phyloP scores from a whole-genome alignment of 2,797 vertebrate genomes.

The Acanthornis magna region DNA sequence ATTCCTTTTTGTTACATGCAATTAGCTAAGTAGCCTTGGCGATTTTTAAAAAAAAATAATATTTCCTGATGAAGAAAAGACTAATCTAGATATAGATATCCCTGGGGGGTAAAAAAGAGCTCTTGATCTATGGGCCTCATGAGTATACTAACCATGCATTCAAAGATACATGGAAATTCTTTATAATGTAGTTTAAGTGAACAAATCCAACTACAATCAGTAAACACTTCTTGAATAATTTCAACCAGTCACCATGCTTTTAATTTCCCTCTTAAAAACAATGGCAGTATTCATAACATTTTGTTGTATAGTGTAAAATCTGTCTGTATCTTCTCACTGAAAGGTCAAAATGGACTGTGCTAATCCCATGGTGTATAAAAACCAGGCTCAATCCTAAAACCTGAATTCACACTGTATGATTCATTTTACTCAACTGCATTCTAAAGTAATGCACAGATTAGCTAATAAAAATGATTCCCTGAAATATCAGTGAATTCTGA shows the following conservation, averaged over 20 bases:
- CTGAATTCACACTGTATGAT: background rate
- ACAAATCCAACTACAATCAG: background rate
- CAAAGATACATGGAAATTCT: background rate
- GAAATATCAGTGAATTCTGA: background rate
- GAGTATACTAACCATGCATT: background rate
- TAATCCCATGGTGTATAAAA: background rate
- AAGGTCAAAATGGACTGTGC: background rate
- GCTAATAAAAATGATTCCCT: background rate
- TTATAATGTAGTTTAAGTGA: background rate
- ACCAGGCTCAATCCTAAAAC: background rate
- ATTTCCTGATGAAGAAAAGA: background rate
- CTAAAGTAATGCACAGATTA: background rate
- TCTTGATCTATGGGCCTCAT: background rate
- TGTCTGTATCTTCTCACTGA: background rate
- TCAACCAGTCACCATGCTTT: background rate
- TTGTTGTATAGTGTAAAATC: background rate
- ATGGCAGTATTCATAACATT: background rate
- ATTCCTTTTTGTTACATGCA: background rate
- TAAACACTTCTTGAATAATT: background rate
- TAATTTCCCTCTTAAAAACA: background rate
- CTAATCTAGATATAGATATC: background rate
- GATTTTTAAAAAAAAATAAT: background rate
- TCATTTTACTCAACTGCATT: background rate
- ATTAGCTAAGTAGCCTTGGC: background rate
- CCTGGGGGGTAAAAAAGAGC: fast-evolving